These are phyloP conservation scores for Rhinogobio ventralis DNA, from an alignment of 2,797 vertebrate genomes.

Conservation along the genomic window DNA sequence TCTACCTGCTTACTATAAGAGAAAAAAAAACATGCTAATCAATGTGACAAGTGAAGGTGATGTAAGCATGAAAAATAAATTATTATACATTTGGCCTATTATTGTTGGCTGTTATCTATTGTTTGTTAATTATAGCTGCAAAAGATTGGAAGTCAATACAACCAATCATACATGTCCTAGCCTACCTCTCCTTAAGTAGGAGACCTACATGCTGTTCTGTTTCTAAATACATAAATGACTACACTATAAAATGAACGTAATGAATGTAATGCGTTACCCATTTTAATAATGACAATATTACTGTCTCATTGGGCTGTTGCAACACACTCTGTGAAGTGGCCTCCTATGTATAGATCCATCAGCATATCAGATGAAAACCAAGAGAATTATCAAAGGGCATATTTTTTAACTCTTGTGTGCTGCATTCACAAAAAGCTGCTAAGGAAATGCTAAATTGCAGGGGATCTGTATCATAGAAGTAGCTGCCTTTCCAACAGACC, in stretches of 20 bases:
- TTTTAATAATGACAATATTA: constrained; percentile 2
- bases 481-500: neutral
- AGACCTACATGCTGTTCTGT: neutral
- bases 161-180: neutral
- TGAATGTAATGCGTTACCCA: neutral
- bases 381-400: constrained; percentile 5
- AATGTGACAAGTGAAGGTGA: neutral
- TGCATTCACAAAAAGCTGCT: neutral
- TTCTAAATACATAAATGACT: neutral
- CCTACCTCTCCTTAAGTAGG: neutral
- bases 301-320: neutral
- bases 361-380: constrained; percentile 22
- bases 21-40: too few relatives aligned
- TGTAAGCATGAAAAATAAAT: too few relatives aligned
- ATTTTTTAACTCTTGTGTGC: constrained; percentile 24
- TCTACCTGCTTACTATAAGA: neutral
- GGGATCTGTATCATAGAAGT: neutral
- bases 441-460: constrained; percentile 7
- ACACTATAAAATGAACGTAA: neutral
- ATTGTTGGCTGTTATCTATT: neutral
- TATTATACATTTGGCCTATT: neutral
- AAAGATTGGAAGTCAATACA: neutral
- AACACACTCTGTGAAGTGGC: neutral
- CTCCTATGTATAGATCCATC: constrained; percentile 17
- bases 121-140: neutral